These are phyloP conservation scores for Tanypteryx hageni DNA, from an alignment of 2,888 invertebrate genomes.

Conservation along the genomic window DNA sequence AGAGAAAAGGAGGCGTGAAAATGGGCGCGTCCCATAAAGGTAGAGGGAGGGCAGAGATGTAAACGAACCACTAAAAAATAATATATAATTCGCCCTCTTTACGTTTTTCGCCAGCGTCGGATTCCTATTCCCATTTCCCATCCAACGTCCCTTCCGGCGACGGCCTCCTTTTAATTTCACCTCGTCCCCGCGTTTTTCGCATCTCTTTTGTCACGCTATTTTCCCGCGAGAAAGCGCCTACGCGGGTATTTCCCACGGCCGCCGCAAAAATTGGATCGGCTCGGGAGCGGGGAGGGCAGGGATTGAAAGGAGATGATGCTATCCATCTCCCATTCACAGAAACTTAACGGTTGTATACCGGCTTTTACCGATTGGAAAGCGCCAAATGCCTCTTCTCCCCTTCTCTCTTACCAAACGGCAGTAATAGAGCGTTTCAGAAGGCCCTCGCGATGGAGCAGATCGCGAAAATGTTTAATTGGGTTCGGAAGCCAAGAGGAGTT, in stretches of 20 bases:
- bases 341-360: background rate
- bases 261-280: background rate
- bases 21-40: background rate
- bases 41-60: background rate
- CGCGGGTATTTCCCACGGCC: constrained; percentile 30
- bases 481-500: background rate
- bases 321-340: background rate
- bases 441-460: background rate
- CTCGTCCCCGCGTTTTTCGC: constrained; percentile 2
- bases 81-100: background rate
- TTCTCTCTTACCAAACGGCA: background rate
- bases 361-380: background rate
- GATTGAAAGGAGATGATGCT: background rate
- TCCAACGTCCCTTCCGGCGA: background rate
- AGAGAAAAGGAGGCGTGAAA: background rate
- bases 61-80: background rate
- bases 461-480: background rate
- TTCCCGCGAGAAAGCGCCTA: background rate
- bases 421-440: background rate
- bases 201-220: constrained; percentile 27
- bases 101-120: background rate
- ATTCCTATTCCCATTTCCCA: background rate
- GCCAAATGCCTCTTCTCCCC: background rate
- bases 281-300: background rate
- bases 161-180: constrained; percentile 33